These are phyloP conservation scores for Xiphophorus couchianus DNA, from an alignment of 2,113 vertebrate genomes.

Conservation along the genomic window DNA sequence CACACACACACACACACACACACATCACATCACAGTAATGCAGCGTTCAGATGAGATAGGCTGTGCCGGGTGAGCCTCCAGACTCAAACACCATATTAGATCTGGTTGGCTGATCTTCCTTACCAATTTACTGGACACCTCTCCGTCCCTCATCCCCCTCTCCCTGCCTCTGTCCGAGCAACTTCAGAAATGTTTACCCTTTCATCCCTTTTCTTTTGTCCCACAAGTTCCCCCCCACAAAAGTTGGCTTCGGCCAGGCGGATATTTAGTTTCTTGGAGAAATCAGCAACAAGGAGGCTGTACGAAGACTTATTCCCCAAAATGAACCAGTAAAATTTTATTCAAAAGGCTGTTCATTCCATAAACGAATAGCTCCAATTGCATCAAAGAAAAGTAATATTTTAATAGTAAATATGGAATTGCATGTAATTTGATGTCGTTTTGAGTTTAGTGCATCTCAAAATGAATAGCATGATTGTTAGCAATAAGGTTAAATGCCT, in stretches of 20 bases:
- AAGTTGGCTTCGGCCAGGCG: background rate
- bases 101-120: slow-evolving; percentile 39
- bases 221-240: background rate
- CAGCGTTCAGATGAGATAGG: slow-evolving; percentile 41
- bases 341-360: background rate
- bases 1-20: background rate
- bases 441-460: slow-evolving; percentile 9
- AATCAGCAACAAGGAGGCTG: background rate
- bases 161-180: slow-evolving; percentile 2
- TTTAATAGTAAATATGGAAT: background rate
- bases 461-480: slow-evolving; percentile 6
- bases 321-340: background rate
- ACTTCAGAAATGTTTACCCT: slow-evolving; percentile 14
- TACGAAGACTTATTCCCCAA: background rate
- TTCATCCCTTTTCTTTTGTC: background rate
- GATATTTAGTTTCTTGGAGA: too few relatives aligned
- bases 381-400: background rate
- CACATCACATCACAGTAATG: slow-evolving; percentile 30
- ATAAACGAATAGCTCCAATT: background rate
- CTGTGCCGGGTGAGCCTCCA: slow-evolving; percentile 25
- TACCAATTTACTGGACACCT: slow-evolving; percentile 41
- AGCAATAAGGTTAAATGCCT: slow-evolving; percentile 14
- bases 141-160: slow-evolving; percentile 7
- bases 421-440: slow-evolving; percentile 2
- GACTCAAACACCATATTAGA: slow-evolving; percentile 35